Base-by-base conservation (phyloP, 2,888 invertebrate species). In the Lampropteryx suffumata region DNA sequence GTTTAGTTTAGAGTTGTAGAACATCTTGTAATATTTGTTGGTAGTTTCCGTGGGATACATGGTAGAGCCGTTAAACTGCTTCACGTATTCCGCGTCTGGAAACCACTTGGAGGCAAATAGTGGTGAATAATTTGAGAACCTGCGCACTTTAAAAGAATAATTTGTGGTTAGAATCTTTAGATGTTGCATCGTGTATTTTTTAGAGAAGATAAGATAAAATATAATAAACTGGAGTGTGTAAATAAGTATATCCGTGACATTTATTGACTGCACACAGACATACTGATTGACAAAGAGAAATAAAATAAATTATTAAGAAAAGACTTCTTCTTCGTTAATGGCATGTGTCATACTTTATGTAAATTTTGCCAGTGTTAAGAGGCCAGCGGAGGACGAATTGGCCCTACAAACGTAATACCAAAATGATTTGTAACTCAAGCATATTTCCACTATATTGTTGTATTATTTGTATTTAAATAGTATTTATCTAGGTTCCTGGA, bases 71-170 rank as follows among this genome's bases (percentile, higher is more conserved):
- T 84, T 74, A 59, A 91, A 93, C 58, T 92, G 73, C 50, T 91
- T 80, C 1, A 92, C 37, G 55, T 79, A 95, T 35, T 93, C 92
- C 2, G 79, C 71, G 74, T 96, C 95, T 0, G 95, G 94, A 70
- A 80, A 91, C 96, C 95, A 95, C 59, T 74, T 80, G 5, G 65
- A 58, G 0, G 58, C 84, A 28, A 42, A 54, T 28, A 73, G 42
- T 5, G 73, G 57, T n/a, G 72, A 32, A 39, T 55, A 53, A 10
- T 68, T 60, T 32, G 70, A 66, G 28, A 86, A 61, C 8, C 61
- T 48, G 9, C 79, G 71, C 12, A 43, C 52, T 39, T 52, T 42
- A n/a, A 3, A 17, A 3, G 17, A 17, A 17, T 17, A 13, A 33
- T 40, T 50, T 10, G 6, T 29, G 17, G 44, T 2, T 26, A 59